These are phyloP conservation scores for Buceros bicornis DNA, from an alignment of 2,797 vertebrate species.

Conservation along the genomic window DNA sequence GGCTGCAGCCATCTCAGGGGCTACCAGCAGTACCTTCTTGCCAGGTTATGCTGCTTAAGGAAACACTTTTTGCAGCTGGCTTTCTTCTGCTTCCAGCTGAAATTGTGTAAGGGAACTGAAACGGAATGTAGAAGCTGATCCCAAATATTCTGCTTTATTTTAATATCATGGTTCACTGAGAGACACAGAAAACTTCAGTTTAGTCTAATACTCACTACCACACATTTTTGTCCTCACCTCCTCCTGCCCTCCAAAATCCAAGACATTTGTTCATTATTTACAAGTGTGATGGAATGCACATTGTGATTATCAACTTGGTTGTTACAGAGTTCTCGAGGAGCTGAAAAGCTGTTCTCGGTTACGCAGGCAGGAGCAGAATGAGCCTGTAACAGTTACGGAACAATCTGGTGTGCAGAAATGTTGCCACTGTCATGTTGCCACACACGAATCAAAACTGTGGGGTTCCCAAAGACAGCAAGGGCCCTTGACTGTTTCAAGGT, in stretches of 20 bases:
- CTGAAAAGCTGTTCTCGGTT: background rate
- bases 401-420: background rate
- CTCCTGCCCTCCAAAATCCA: accelerated
- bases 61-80: background rate
- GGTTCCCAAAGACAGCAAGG: background rate
- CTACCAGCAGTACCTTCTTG: background rate
- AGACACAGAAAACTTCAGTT: background rate
- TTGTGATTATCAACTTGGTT: background rate
- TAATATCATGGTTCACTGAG: background rate
- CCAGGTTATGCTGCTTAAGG: background rate
- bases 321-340: background rate
- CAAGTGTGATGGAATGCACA: background rate
- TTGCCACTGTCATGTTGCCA: background rate
- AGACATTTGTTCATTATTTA: background rate
- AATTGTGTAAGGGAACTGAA: background rate
- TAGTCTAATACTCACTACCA: background rate
- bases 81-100: background rate
- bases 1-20: background rate
- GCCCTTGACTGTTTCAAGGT: background rate
- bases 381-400: background rate
- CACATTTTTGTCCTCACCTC: accelerated
- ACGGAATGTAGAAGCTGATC: background rate
- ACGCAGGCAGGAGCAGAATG: background rate
- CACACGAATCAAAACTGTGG: background rate
- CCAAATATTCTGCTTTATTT: background rate